Evolutionary conservation across 1,140 invertebrate genomes (phyloP), one percentile per base, ranked within the genome.

Genomic region (Limonius californicus): DNA sequence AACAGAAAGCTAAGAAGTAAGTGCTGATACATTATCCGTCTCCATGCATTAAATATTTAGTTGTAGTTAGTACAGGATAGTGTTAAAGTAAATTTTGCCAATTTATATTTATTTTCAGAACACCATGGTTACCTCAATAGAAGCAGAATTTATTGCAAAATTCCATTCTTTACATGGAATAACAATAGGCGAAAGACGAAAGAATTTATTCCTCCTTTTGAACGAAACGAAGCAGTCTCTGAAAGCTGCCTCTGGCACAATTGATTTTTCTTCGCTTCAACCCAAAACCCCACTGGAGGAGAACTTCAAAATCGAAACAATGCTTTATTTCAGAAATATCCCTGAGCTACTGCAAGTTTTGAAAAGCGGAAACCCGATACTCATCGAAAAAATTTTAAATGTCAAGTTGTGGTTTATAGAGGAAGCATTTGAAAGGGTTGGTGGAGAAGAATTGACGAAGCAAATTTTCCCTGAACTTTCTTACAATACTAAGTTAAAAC

Each of bases 161-260:
- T 50, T 50, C n/a, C 45, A 50, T 18, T 18, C 4, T 21, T 21
- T 50, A 50, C 1, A 50, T 12, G 45, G 45, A 18, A 50, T 50
- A 18, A 50, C 45, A 50, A 50, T 50, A 18, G 45, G 45, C 2
- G 45, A 50, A 50, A 18, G 16, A 50, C 4, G 45, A 18, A 50
- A 50, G n/a, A 50, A n/a, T 50, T 19, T 50, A 11, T 50, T 50
- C 16, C 45, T 50, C 1, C 45, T 50, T 21, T 21, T 50, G 19
- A 50, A 19, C 11, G 9, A 50, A 50, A 14, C 20, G 3, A 21
- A 50, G 11, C 45, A 18, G 15, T 4, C 42, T 6, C 42, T 18
- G 4, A n/a, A 45, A 45, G 3, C 12, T 4, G 14, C 2, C 14
- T 2, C 3, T 27, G 9, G 3, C 23, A 27, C 3, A 27, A 27